These are phyloP conservation scores for Numida meleagris DNA, from an alignment of 2,113 vertebrate genomes.

Conservation along the genomic window DNA sequence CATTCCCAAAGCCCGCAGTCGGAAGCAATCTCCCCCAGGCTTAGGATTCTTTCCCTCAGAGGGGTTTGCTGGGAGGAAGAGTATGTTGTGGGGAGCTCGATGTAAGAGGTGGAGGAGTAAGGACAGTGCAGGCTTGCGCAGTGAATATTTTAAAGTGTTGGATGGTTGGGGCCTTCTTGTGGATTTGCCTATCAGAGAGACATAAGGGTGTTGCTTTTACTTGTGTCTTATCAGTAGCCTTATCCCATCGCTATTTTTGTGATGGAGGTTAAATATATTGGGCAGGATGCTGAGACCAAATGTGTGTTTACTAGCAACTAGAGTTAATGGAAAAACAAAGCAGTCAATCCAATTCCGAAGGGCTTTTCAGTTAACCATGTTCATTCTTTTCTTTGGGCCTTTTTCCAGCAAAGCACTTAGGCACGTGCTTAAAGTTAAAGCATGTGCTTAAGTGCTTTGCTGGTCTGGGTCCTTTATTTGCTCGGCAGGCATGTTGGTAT, in stretches of 20 bases:
- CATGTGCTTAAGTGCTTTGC: constrained; percentile 56
- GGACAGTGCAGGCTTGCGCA: not conserved
- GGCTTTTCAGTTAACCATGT: constrained; percentile 46
- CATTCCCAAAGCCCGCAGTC: not conserved
- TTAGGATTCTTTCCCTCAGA: not conserved
- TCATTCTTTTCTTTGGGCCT: constrained; percentile 47
- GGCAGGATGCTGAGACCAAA: not conserved
- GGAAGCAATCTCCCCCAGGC: not conserved
- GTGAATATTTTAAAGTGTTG: not conserved
- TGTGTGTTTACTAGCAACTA: constrained; percentile 48
- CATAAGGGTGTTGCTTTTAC: not conserved
- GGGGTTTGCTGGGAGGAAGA: not conserved
- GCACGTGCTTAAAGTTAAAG: constrained; percentile 63
- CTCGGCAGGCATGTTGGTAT: constrained; percentile 30
- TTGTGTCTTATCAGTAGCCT: not conserved
- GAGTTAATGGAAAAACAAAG: constrained; percentile 58
- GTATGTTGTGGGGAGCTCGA: not conserved
- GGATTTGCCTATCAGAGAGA: not conserved
- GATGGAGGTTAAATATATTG: not conserved
- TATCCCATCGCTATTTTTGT: not conserved
- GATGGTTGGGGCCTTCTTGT: not conserved
- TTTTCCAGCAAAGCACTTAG: constrained; percentile 67
- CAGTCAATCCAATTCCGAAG: not conserved
- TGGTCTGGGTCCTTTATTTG: constrained; percentile 50
- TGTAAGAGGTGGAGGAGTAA: not conserved